Evolutionary conservation across 2,888 invertebrate genomes (phyloP).

Genomic region (Lasioglossum villosulum): DNA sequence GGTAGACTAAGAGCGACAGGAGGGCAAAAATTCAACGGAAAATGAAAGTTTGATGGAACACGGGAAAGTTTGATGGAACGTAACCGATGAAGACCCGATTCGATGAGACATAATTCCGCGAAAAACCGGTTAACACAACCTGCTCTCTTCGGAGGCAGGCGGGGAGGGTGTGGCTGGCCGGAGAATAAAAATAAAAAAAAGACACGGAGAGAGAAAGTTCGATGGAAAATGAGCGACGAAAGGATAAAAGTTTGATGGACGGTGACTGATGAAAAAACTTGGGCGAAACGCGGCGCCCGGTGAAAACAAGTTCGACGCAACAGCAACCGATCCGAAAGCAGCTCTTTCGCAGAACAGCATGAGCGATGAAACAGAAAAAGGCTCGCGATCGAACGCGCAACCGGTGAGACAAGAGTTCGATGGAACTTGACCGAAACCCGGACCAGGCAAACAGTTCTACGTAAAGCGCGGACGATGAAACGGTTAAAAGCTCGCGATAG

Average conservation of each 20-base stretch:
- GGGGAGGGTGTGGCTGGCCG: not conserved
- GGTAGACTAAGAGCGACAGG: not conserved
- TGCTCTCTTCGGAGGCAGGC: not conserved
- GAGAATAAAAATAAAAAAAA: not conserved
- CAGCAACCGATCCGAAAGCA: not conserved
- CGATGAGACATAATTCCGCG: conserved; percentile 4
- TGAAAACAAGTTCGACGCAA: not conserved
- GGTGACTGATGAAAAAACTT: conserved; percentile 10
- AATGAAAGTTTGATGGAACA: conserved; percentile 13
- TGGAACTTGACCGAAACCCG: not conserved
- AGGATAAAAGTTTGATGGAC: conserved; percentile 9
- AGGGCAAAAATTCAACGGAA: not conserved
- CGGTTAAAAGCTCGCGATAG: not conserved
- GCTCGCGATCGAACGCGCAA: not conserved
- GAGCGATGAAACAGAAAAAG: not conserved
- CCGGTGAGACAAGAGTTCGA: not conserved
- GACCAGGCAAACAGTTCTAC: not conserved
- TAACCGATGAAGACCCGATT: not conserved
- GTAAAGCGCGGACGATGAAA: not conserved
- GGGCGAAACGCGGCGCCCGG: not conserved
- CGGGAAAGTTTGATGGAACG: not conserved
- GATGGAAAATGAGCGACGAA: conserved; percentile 4
- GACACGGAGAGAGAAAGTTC: not conserved
- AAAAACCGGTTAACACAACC: not conserved
- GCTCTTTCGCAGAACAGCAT: not conserved